A percentile compares a stretch with the other conserved stretches of the same genome.
Evolutionary conservation across 2,888 invertebrate species (phyloP).

Genomic region (Sarcophaga caerulescens): DNA sequence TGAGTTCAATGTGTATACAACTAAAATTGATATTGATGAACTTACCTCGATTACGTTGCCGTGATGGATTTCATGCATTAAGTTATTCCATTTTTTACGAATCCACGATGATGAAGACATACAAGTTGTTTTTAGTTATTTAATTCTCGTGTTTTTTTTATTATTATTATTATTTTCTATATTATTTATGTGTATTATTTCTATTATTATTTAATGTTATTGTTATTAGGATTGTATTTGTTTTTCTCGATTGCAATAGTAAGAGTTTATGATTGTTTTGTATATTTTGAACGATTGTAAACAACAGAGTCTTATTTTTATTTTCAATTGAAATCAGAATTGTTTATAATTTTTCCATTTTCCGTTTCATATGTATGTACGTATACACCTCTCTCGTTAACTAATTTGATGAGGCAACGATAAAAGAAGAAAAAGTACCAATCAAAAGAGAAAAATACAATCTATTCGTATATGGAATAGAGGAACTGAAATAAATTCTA

Average conservation of each 20-base stretch:
- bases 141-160: background rate
- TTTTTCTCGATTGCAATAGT: background rate
- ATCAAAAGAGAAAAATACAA: background rate
- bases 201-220: constrained; percentile 32
- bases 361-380: constrained; percentile 10
- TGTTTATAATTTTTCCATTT: constrained; percentile 24
- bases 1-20: background rate
- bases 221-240: constrained; percentile 31
- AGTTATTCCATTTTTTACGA: constrained; percentile 76
- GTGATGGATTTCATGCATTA: constrained; percentile 76
- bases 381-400: background rate
- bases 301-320: constrained; percentile 21
- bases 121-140: constrained; percentile 71
- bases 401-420: constrained; percentile 7
- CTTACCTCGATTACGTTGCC: constrained; percentile 78
- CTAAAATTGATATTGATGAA: constrained; percentile 7
- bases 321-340: constrained; percentile 34
- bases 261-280: constrained; percentile 29
- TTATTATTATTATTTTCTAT: constrained; percentile 33
- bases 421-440: constrained; percentile 7
- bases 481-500: constrained; percentile 24
- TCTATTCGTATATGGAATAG: background rate
- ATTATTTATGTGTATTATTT: background rate
- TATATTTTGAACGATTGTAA: constrained; percentile 26
- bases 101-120: constrained; percentile 75